A percentile compares a stretch with the other conserved stretches of the same genome.
phyloP scores from a whole-genome alignment of 2,888 invertebrate species.

The Ormyrus nitidulus region DNA sequence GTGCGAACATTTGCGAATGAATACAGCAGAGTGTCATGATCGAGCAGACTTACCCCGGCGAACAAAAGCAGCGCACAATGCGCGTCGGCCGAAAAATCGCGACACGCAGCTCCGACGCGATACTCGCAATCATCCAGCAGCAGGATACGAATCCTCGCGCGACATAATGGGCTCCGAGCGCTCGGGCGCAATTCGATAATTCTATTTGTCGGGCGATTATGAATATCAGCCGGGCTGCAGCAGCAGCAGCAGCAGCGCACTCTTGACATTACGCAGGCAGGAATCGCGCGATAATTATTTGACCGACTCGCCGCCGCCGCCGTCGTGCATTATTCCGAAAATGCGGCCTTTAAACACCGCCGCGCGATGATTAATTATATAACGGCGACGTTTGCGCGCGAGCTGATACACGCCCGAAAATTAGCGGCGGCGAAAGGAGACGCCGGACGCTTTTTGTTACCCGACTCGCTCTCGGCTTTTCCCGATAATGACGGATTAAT shows the following conservation, averaged over 20 bases:
- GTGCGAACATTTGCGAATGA: too few species aligned
- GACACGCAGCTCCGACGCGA: neutral
- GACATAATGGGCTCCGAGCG: constrained; percentile 3
- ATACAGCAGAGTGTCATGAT: too few species aligned
- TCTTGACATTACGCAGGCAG: constrained; percentile 8
- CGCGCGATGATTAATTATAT: constrained; percentile 57
- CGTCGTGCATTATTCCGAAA: constrained; percentile 24
- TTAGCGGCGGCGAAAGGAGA: constrained; percentile 30
- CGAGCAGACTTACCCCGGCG: too few species aligned
- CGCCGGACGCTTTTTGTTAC: constrained; percentile 7
- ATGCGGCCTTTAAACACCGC: constrained; percentile 25
- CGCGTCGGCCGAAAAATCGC: neutral
- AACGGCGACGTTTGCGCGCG: constrained; percentile 28
- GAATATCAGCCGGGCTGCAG: constrained; percentile 70
- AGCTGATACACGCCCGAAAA: constrained; percentile 30
- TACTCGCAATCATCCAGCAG: neutral
- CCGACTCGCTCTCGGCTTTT: neutral
- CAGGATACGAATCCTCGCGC: constrained; percentile 8
- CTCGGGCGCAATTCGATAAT: constrained; percentile 71
- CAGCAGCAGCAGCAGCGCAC: constrained; percentile 56
- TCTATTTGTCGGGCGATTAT: constrained; percentile 74
- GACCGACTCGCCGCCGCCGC: constrained; percentile 41
- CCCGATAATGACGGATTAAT: neutral
- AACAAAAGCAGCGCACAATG: neutral
- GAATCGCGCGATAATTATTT: constrained; percentile 57